phyloP scores from a whole-genome alignment of 2,113 vertebrate genomes.

The Orycteropus afer region DNA sequence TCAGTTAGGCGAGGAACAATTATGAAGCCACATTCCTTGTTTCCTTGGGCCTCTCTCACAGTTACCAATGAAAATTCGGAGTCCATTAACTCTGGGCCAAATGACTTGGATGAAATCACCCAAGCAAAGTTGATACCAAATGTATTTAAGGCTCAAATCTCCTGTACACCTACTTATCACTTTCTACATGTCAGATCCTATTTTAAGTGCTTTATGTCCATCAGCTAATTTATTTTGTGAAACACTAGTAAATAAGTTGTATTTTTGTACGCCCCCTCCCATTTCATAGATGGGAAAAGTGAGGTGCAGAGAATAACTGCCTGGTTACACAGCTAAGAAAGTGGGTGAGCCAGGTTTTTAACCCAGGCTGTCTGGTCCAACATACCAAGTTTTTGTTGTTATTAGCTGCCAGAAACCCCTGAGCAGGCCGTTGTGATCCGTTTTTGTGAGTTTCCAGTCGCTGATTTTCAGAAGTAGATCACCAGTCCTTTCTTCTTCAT shows the following conservation, averaged over 20 bases:
- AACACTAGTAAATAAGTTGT: neutral
- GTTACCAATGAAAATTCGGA: conserved; percentile 33
- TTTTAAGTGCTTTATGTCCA: neutral
- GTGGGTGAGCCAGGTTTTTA: neutral
- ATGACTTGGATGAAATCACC: neutral
- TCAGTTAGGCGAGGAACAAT: neutral
- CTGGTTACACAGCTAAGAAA: neutral
- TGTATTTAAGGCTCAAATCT: neutral
- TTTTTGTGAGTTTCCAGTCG: neutral
- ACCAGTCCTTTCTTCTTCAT: neutral
- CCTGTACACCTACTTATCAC: neutral
- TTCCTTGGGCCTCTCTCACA: neutral
- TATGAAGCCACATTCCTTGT: neutral
- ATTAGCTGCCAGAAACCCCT: neutral
- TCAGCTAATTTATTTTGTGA: neutral
- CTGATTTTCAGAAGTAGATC: neutral
- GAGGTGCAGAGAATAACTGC: neutral
- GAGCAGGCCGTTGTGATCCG: neutral
- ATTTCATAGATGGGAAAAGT: neutral
- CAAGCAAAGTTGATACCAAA: neutral
- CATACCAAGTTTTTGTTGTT: neutral
- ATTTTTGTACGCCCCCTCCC: neutral
- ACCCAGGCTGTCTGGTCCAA: neutral
- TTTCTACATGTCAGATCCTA: neutral
- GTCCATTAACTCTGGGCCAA: neutral